Conservation (phyloP, 2,797 vertebrate species). For the Ctenochaetus hawaiiensis region DNA sequence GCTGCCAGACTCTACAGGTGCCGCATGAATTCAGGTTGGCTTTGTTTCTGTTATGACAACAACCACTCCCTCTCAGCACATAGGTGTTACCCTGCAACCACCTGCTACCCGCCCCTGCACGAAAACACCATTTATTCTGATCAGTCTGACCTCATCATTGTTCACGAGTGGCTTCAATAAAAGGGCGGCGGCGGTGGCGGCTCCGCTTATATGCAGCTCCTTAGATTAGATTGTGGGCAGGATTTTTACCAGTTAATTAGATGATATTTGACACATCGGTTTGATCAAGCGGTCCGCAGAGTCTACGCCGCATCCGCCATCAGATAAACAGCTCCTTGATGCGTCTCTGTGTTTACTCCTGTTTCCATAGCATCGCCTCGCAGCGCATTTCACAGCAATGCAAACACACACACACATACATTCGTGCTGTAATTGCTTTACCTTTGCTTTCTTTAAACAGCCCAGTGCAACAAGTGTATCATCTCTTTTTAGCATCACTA, state of each 20-base stretch:
- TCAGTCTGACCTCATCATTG: constrained; percentile 55
- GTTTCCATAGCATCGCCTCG: constrained; percentile 24
- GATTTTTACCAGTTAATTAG: constrained; percentile 60
- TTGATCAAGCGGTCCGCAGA: constrained; percentile 65
- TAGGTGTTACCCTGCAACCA: constrained; percentile 56
- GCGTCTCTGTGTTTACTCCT: constrained; percentile 16
- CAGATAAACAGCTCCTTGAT: constrained; percentile 38
- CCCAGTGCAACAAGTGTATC: background rate
- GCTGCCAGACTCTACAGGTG: background rate
- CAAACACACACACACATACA: background rate
- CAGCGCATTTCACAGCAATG: background rate
- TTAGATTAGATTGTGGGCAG: constrained; percentile 54
- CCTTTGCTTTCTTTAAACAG: background rate
- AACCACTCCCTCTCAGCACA: constrained; percentile 27
- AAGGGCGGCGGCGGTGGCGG: constrained; percentile 7
- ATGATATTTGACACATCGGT: constrained; percentile 64
- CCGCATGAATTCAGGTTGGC: constrained; percentile 1
- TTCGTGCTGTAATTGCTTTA: background rate
- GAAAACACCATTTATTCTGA: constrained; percentile 66
- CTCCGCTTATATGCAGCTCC: constrained; percentile 22
- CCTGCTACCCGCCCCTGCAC: constrained; percentile 55
- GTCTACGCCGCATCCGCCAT: constrained; percentile 38
- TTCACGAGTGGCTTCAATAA: constrained; percentile 41
- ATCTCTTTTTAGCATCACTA: constrained; percentile 3
- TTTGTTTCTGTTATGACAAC: constrained; percentile 37